Conservation (phyloP, 1,140 invertebrate genomes). For the Drosophila insularis region DNA sequence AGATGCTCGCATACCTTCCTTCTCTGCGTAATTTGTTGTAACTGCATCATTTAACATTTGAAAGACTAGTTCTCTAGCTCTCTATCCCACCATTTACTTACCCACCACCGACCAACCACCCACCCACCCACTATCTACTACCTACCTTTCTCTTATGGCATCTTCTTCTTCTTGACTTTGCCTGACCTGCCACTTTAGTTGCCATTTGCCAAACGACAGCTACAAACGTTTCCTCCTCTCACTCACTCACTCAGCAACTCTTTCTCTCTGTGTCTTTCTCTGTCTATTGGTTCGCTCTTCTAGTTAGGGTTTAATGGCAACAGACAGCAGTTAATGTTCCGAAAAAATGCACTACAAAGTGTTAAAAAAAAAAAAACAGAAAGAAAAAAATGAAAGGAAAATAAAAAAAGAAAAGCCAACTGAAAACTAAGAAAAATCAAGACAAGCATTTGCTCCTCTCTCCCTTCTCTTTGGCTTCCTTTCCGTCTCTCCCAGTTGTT, state of each 20-base stretch:
- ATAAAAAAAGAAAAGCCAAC: slow-evolving; percentile 7
- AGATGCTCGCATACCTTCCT: slow-evolving; percentile 30
- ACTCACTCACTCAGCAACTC: neutral
- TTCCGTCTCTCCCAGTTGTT: slow-evolving; percentile 16
- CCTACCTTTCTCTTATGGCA: neutral
- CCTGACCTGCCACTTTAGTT: slow-evolving; percentile 54
- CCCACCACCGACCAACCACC: neutral
- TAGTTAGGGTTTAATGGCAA: slow-evolving; percentile 67
- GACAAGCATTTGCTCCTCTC: slow-evolving; percentile 5
- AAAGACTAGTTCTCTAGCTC: slow-evolving; percentile 48
- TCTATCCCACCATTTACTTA: neutral
- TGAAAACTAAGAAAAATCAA: slow-evolving; percentile 18
- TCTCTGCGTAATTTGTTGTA: slow-evolving; percentile 69
- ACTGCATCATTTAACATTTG: slow-evolving; percentile 76
- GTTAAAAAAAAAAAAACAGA: slow-evolving; percentile 39
- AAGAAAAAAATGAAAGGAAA: neutral
- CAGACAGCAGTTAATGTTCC: slow-evolving; percentile 74
- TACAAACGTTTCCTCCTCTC: slow-evolving; percentile 1
- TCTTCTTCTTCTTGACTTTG: slow-evolving; percentile 4
- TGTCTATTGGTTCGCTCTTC: slow-evolving; percentile 58
- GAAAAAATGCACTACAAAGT: slow-evolving; percentile 69
- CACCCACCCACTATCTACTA: neutral
- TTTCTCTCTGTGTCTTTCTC: slow-evolving; percentile 32
- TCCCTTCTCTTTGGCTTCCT: neutral
- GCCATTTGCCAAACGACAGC: slow-evolving; percentile 55